Percentiles rank a stretch among this genome's conserved stretches.
These are phyloP conservation scores for Leptobrachium ailaonicum DNA, from an alignment of 2,113 vertebrate species.

Conservation along the genomic window DNA sequence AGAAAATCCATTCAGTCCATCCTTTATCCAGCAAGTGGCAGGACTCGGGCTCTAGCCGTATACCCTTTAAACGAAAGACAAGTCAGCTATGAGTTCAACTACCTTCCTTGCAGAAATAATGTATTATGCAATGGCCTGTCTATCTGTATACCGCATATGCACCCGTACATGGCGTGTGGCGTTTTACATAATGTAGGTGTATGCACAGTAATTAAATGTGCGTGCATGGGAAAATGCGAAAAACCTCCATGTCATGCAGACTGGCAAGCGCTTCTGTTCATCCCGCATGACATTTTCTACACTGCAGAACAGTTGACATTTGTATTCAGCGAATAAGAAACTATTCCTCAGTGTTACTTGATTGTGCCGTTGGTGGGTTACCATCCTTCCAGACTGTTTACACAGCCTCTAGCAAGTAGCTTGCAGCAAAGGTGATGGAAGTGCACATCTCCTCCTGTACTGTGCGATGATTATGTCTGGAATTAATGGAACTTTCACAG, in stretches of 20 bases:
- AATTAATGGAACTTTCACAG: conserved; percentile 39
- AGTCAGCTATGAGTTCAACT: conserved; percentile 58
- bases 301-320: background rate
- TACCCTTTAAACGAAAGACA: conserved; percentile 65
- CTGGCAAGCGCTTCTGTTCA: background rate
- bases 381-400: conserved; percentile 37
- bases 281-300: background rate
- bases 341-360: background rate
- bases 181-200: background rate
- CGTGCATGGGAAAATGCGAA: background rate
- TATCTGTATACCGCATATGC: background rate
- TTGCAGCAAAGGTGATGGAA: conserved; percentile 46
- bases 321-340: background rate
- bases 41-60: conserved; percentile 62
- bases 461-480: conserved; percentile 55
- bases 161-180: background rate
- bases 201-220: background rate
- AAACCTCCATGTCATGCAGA: background rate
- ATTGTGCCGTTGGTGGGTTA: background rate
- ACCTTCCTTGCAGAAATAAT: background rate
- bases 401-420: conserved; percentile 54
- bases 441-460: conserved; percentile 42
- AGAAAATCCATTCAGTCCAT: conserved; percentile 60
- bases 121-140: background rate
- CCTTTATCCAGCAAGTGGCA: conserved; percentile 65